Evolutionary conservation across 2,113 vertebrate genomes (phyloP), one percentile per base, ranked within the genome.

Genomic region (Carollia perspicillata): DNA sequence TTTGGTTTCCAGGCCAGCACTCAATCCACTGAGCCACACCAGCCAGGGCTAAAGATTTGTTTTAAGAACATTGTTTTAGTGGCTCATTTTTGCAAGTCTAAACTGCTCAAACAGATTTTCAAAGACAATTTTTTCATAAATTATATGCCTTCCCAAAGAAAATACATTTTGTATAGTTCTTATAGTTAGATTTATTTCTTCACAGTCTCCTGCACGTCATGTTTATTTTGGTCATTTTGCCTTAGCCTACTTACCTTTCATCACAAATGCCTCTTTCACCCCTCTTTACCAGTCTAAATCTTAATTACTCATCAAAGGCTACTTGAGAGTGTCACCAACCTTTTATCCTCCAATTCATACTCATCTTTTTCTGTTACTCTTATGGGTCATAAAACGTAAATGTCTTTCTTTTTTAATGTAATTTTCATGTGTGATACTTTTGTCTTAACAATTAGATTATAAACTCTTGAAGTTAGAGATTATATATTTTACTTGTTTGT

Each of bases 401-500:
- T 55, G 17, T 79, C n/a, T 75, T 81, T 93, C 28, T n/a, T 53
- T 81, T 94, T 75, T 60, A 47, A 77, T 95, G 55, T 58, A 33
- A 51, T 28, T 85, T 89, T 84, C 5, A 63, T 28, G 0, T 13
- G n/a, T 89, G 44, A 47, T 94, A 95, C 35, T 78, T 92, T 96
- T 90, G 33, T 79, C 14, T 78, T 90, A 95, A 86, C 44, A 88
- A 85, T 85, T 84, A 72, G 16, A 37, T 66, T 79, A 93, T 74
- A 83, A 91, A 83, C 51, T 90, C 58, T 33, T 66, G 9, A 75
- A 93, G 51, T 84, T 16, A 89, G 80, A 89, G 72, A 75, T 28
- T 40, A 83, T 26, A 4, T 68, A 65, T 75, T 96, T 89, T 90
- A 58, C 77, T 74, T 95, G 44, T 75, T 84, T 87, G n/a, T 94